Evolutionary conservation across 2,888 invertebrate species (phyloP).

Genomic region (Zygogramma bicolorata): DNA sequence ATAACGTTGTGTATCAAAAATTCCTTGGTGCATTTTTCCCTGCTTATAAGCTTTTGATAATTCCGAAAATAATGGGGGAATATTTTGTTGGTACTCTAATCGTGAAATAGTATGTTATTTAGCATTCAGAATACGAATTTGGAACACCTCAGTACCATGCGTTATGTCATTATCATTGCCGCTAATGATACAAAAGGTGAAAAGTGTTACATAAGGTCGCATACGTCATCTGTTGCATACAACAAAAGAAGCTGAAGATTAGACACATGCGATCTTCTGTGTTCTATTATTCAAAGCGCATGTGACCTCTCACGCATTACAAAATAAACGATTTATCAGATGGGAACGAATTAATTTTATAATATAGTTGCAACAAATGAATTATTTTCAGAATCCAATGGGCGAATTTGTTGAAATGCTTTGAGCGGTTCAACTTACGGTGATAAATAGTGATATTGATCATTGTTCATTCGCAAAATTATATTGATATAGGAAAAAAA

Average conservation of each 20-base stretch:
- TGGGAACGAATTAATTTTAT: not conserved
- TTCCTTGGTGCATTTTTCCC: too few relatives aligned
- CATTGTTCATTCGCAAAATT: not conserved
- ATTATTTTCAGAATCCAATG: not conserved
- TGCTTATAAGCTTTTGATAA: too few relatives aligned
- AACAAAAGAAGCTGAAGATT: constrained; percentile 8
- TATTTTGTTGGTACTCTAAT: not conserved
- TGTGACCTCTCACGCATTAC: constrained; percentile 9
- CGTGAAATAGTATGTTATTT: too few relatives aligned
- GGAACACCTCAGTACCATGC: too few relatives aligned
- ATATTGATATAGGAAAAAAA: not conserved
- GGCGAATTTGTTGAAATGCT: not conserved
- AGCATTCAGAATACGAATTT: too few relatives aligned
- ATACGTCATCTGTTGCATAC: constrained; percentile 5
- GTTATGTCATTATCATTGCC: constrained; percentile 1
- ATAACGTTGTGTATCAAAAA: too few relatives aligned
- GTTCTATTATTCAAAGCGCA: not conserved
- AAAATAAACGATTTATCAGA: not conserved
- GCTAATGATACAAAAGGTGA: not conserved
- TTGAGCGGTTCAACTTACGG: not conserved
- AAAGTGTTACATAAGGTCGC: not conserved
- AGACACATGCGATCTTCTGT: not conserved
- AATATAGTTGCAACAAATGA: not conserved
- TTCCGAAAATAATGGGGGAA: too few relatives aligned
- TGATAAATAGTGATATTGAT: too few relatives aligned